Evolutionary conservation across 2,113 vertebrate species (phyloP).

Genomic region (Colaptes auratus): DNA sequence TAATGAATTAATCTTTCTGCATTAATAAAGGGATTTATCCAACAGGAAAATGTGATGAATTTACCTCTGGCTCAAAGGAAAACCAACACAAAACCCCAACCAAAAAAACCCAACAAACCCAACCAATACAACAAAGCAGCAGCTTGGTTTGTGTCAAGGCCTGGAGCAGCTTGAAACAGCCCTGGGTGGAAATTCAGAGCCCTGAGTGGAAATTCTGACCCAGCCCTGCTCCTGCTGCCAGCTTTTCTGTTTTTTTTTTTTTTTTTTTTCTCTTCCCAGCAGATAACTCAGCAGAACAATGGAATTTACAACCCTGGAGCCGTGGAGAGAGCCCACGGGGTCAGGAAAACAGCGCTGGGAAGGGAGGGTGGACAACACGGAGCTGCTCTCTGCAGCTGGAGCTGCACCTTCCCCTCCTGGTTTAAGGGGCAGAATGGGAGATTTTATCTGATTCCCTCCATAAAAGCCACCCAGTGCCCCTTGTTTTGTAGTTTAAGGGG

Average conservation of each 20-base stretch:
- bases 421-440: background rate
- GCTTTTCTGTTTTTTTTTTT: background rate
- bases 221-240: background rate
- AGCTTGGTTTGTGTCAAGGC: background rate
- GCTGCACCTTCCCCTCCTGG: background rate
- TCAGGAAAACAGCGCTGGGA: background rate
- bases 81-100: background rate
- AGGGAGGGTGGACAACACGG: background rate
- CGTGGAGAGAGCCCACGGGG: background rate
- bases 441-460: background rate
- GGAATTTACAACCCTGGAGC: slow-evolving; percentile 16
- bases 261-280: background rate
- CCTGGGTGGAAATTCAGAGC: background rate
- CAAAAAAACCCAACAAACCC: too few species aligned
- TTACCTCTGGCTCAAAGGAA: too few species aligned
- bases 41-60: background rate
- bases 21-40: background rate
- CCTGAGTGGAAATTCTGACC: background rate
- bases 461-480: background rate
- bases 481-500: background rate
- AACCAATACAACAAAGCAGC: too few species aligned
- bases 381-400: background rate
- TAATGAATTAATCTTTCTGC: background rate
- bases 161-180: background rate
- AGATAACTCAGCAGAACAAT: slow-evolving; percentile 21